phyloP scores from a whole-genome alignment of 2,797 vertebrate species.

The Rhabdophis nuchalis region DNA sequence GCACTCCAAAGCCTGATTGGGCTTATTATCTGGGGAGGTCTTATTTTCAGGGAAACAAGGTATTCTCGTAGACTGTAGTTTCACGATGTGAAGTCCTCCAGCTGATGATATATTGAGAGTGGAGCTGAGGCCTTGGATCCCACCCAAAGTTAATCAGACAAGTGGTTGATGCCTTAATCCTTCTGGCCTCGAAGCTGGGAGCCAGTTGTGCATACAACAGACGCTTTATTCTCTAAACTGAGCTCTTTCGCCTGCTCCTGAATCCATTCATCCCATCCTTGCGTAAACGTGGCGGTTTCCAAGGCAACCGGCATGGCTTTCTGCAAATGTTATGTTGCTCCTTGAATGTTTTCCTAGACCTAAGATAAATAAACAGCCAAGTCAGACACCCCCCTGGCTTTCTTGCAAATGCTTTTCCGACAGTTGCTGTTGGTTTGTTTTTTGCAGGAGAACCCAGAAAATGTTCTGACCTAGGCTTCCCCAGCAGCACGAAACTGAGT shows the following conservation, averaged over 20 bases:
- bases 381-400: neutral
- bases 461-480: too few species aligned
- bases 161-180: neutral
- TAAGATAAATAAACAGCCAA: neutral
- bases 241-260: neutral
- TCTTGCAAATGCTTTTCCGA: neutral
- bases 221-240: neutral
- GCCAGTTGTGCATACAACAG: neutral
- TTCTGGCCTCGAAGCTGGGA: neutral
- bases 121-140: neutral
- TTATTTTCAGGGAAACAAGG: too few species aligned
- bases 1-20: too few species aligned
- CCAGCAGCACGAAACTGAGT: too few species aligned
- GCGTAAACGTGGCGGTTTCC: neutral
- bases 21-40: too few species aligned
- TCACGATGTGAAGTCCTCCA: neutral
- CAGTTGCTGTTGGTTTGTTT: slow-evolving; percentile 20
- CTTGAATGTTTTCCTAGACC: neutral
- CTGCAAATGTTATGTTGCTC: neutral
- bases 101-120: neutral
- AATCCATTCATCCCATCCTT: neutral
- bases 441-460: slow-evolving; percentile 41
- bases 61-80: too few species aligned
- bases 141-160: neutral
- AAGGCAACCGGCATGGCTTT: neutral